A percentile compares a stretch with the other conserved stretches of the same genome.
These are phyloP conservation scores for Flexamia atlantica DNA, from an alignment of 2,888 invertebrate genomes.

Conservation along the genomic window DNA sequence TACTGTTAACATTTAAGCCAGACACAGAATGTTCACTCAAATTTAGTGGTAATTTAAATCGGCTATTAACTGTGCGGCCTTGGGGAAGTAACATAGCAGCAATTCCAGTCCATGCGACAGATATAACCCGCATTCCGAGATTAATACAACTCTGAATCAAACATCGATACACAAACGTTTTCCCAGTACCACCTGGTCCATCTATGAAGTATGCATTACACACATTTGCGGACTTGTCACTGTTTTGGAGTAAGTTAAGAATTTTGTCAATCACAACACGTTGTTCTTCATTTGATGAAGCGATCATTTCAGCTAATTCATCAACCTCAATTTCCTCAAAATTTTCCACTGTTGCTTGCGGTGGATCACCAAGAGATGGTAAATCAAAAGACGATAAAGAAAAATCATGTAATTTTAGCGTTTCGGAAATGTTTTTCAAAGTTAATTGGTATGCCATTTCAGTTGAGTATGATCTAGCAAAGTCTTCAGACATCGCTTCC, in stretches of 20 bases:
- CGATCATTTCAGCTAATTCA: constrained; percentile 1
- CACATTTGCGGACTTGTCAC: no score
- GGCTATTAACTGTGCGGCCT: constrained; percentile 67
- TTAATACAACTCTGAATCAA: constrained; percentile 48
- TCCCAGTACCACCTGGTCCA: constrained; percentile 73
- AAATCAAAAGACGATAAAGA: no score
- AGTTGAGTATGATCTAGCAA: neutral
- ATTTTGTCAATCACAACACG: no score
- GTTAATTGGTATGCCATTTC: constrained; percentile 11
- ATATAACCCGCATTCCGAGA: constrained; percentile 57
- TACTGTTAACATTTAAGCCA: neutral
- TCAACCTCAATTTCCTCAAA: neutral
- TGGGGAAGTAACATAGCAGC: constrained; percentile 69
- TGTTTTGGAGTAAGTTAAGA: no score
- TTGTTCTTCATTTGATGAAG: constrained; percentile 66
- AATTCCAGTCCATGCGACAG: constrained; percentile 70
- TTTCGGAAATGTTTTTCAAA: no score
- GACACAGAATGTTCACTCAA: neutral
- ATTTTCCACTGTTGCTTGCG: constrained; percentile 64
- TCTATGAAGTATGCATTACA: no score
- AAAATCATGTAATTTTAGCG: constrained; percentile 44
- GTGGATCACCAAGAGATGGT: constrained; percentile 24
- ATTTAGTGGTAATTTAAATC: constrained; percentile 50
- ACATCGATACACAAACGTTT: constrained; percentile 71
- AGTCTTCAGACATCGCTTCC: constrained; percentile 67